Evolutionary conservation across 2,113 vertebrate genomes (phyloP).

Genomic region (Eclectus roratus): DNA sequence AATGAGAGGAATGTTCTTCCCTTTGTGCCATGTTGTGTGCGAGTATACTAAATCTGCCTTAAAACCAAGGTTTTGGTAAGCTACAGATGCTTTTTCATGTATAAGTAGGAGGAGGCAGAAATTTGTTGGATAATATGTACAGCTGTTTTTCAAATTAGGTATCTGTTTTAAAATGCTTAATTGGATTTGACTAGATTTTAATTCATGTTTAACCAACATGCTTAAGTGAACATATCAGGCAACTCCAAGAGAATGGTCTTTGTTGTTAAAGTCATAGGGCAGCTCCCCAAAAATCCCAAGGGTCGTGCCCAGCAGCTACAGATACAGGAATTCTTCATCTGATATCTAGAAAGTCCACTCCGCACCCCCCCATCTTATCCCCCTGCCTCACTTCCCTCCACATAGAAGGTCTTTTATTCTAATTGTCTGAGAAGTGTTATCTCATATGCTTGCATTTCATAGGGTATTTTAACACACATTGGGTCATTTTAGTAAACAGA

Average conservation of each 20-base stretch:
- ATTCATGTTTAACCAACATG: slow-evolving; percentile 14
- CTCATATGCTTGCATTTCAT: slow-evolving; percentile 42
- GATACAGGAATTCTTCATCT: slow-evolving; percentile 7
- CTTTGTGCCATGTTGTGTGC: neutral
- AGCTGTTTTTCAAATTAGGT: slow-evolving; percentile 48
- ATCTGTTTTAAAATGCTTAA: neutral
- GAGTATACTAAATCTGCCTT: neutral
- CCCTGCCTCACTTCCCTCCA: neutral
- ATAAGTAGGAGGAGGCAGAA: neutral
- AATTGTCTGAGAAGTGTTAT: slow-evolving; percentile 39
- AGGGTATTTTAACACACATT: slow-evolving; percentile 36
- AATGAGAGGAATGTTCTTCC: neutral
- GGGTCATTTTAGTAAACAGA: slow-evolving; percentile 32
- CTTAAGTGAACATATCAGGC: slow-evolving; percentile 4
- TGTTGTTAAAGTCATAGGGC: slow-evolving; percentile 22
- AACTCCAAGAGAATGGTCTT: neutral
- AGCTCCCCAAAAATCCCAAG: slow-evolving; percentile 16
- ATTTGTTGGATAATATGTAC: slow-evolving; percentile 23
- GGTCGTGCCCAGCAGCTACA: neutral
- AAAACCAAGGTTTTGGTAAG: neutral
- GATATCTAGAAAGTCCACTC: neutral
- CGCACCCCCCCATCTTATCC: neutral
- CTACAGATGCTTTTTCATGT: neutral
- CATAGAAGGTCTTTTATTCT: slow-evolving; percentile 42
- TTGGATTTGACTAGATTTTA: slow-evolving; percentile 31